Conservation (phyloP, 2,113 vertebrate genomes). For the Syngnathoides biaculeatus region DNA sequence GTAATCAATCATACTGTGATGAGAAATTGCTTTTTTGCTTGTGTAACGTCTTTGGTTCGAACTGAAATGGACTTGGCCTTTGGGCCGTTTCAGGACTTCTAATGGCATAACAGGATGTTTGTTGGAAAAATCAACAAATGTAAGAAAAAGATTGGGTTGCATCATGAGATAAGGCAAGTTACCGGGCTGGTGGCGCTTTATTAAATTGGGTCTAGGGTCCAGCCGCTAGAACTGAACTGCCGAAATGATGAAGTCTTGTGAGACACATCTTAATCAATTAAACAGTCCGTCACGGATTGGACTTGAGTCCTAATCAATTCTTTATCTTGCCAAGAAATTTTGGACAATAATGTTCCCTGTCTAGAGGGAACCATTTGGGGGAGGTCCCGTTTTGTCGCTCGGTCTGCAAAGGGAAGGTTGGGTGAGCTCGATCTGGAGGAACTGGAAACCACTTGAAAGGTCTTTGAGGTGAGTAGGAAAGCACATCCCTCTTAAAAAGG, state of each 20-base stretch:
- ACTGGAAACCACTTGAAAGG: not conserved
- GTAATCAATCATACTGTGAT: slow-evolving; percentile 13
- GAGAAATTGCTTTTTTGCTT: slow-evolving; percentile 6
- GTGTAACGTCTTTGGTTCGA: slow-evolving; percentile 11
- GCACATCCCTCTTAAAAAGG: not conserved
- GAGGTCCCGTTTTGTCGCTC: not conserved
- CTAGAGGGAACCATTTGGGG: not conserved
- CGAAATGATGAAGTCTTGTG: not conserved
- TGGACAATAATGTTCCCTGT: not conserved
- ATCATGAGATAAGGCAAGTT: not conserved
- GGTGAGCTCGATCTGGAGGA: not conserved
- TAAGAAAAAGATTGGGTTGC: slow-evolving; percentile 18
- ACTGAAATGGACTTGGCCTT: slow-evolving; percentile 20
- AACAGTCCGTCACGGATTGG: not conserved
- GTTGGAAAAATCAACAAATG: not conserved
- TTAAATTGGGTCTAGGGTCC: not conserved
- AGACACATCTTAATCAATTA: not conserved
- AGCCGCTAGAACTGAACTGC: not conserved
- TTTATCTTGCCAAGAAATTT: not conserved
- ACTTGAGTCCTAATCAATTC: not conserved
- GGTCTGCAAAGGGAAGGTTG: not conserved
- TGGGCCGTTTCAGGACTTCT: slow-evolving; percentile 3
- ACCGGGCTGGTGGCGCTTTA: not conserved
- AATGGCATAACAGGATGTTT: not conserved
- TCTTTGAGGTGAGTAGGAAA: not conserved